phyloP scores from a whole-genome alignment of 1,140 invertebrate genomes.

The Drosophila eugracilis region DNA sequence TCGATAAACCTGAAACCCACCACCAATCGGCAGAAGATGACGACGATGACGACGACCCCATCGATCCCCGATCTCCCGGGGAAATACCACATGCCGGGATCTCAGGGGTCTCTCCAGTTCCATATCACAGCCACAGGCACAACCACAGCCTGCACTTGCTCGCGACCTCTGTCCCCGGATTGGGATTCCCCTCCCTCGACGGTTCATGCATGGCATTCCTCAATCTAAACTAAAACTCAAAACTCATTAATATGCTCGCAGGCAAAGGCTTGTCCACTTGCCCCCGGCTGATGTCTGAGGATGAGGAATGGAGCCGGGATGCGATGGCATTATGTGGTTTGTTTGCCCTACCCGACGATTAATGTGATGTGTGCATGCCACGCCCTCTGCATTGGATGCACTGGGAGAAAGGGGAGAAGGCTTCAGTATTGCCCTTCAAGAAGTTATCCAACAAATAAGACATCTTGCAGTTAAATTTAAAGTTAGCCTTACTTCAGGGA shows the following conservation, averaged over 20 bases:
- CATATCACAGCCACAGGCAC: conserved; percentile 30
- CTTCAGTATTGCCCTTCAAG: too few species aligned
- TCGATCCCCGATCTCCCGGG: conserved; percentile 9
- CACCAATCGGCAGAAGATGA: conserved; percentile 23
- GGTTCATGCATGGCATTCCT: conserved; percentile 62
- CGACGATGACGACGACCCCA: conserved; percentile 20
- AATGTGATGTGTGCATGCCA: conserved; percentile 60
- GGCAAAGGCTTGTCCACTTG: conserved; percentile 31
- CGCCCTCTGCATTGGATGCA: conserved; percentile 25
- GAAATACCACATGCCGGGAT: conserved; percentile 48
- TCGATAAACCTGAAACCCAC: conserved; percentile 45
- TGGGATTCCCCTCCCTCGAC: conserved; percentile 1
- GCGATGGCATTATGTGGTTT: conserved; percentile 48
- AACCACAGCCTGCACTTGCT: conserved; percentile 43
- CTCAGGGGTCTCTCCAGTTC: conserved; percentile 1
- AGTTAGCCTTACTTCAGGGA: too few species aligned
- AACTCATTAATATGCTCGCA: conserved; percentile 77
- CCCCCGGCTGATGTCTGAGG: conserved; percentile 30
- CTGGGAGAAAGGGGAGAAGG: too few species aligned
- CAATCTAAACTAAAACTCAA: conserved; percentile 67
- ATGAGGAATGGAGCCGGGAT: conserved; percentile 32
- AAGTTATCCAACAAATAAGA: too few species aligned
- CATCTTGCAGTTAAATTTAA: too few species aligned
- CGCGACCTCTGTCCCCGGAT: conserved; percentile 35
- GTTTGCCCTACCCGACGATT: conserved; percentile 62